Conservation (phyloP, 2,888 invertebrate genomes). For the Andrena camellia region DNA sequence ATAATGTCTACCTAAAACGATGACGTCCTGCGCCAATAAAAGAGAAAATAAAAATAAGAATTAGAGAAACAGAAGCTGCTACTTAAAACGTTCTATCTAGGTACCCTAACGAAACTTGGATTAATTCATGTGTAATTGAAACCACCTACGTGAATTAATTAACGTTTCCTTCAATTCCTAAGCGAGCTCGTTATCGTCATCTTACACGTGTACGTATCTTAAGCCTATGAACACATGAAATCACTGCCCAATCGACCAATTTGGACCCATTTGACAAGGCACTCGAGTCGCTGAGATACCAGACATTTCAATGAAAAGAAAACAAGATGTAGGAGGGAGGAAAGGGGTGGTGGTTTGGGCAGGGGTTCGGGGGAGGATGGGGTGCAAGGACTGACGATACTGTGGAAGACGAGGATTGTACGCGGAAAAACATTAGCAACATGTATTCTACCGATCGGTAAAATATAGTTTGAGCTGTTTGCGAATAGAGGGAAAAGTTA, state of each 20-base stretch:
- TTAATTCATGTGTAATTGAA: conserved; percentile 70
- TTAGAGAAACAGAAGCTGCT: conserved; percentile 75
- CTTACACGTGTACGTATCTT: conserved; percentile 79
- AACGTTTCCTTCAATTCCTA: conserved; percentile 65
- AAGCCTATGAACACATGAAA: conserved; percentile 85
- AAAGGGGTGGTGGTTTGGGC: conserved; percentile 2
- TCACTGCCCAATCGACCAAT: conserved; percentile 85
- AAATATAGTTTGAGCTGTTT: conserved; percentile 15
- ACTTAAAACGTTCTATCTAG: conserved; percentile 76
- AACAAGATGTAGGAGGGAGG: not conserved
- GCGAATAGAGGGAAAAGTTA: conserved; percentile 7
- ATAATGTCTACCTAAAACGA: conserved; percentile 71
- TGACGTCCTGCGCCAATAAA: conserved; percentile 84
- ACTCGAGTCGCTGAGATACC: conserved; percentile 76
- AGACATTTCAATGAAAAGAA: conserved; percentile 29
- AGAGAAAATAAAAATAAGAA: conserved; percentile 64
- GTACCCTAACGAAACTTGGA: conserved; percentile 65
- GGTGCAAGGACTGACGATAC: conserved; percentile 25
- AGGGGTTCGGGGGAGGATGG: not conserved
- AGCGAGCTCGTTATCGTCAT: conserved; percentile 76
- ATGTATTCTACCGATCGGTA: conserved; percentile 32
- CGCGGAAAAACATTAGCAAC: conserved; percentile 61
- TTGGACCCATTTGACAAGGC: conserved; percentile 83
- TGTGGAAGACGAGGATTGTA: conserved; percentile 59
- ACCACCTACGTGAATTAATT: conserved; percentile 67